A percentile compares a stretch with the other conserved stretches of the same genome.
phyloP scores from a whole-genome alignment of 2,797 vertebrate genomes.

The Hemitrygon akajei region DNA sequence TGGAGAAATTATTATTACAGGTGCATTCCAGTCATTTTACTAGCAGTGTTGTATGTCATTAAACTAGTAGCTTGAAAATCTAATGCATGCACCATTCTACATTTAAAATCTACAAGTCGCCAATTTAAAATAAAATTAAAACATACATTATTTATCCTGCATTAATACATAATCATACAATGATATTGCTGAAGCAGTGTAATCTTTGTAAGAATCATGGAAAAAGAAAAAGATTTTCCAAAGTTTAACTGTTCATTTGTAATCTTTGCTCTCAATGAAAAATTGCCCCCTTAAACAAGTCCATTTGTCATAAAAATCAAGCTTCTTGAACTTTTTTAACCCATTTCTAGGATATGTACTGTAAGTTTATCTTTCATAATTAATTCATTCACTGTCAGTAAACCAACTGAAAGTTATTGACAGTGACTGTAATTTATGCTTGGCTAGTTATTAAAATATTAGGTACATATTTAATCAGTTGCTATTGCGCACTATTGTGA shows the following conservation, averaged over 20 bases:
- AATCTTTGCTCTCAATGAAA: not conserved
- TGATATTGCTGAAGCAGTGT: not conserved
- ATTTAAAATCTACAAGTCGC: not conserved
- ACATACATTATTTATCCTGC: not conserved
- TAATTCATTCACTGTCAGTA: conserved; percentile 10
- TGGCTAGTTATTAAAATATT: conserved; percentile 8
- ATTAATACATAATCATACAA: not conserved
- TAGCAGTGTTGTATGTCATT: not conserved
- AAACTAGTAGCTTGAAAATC: not conserved
- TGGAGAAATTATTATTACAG: not conserved
- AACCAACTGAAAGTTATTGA: conserved; percentile 1
- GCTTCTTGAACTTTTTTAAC: not conserved
- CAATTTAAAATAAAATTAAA: not conserved
- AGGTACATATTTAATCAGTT: not conserved
- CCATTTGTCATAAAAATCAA: not conserved
- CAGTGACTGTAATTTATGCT: conserved; percentile 3
- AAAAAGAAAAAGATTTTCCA: not conserved
- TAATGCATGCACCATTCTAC: not conserved
- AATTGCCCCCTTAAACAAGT: not conserved
- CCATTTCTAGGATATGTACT: not conserved
- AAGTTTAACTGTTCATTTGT: not conserved
- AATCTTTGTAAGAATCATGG: not conserved
- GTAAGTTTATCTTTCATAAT: not conserved
- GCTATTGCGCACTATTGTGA: not conserved
- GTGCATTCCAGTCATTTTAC: not conserved